phyloP scores from a whole-genome alignment of 2,797 vertebrate genomes.

The Sphaeramia orbicularis region DNA sequence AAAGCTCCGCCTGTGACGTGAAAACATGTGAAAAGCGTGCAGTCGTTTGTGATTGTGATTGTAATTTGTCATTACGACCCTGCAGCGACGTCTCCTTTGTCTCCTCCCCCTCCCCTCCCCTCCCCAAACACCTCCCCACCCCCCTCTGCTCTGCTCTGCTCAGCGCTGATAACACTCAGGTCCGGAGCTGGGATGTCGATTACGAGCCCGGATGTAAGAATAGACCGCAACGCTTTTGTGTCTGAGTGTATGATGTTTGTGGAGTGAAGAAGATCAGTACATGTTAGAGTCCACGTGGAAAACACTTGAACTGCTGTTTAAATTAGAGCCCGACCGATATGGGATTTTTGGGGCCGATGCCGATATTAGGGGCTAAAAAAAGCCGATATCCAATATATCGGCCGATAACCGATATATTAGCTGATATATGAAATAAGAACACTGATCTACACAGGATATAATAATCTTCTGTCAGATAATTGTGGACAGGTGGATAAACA shows the following conservation, averaged over 20 bases:
- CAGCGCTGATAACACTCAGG: conserved; percentile 45
- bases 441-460: no score
- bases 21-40: conserved; percentile 11
- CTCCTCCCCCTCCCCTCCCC: background rate
- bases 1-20: conserved; percentile 17
- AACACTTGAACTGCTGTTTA: no score
- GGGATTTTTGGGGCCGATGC: no score
- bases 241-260: conserved; percentile 33
- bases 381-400: no score
- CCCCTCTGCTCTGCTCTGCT: conserved; percentile 33
- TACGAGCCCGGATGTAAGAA: conserved; percentile 34
- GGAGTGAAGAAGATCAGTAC: no score
- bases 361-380: no score
- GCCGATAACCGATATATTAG: no score
- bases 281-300: no score
- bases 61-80: conserved; percentile 18
- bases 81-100: conserved; percentile 18
- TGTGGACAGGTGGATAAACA: no score
- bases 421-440: no score
- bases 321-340: no score
- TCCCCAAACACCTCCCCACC: background rate
- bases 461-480: no score
- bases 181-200: conserved; percentile 35
- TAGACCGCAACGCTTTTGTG: conserved; percentile 31
- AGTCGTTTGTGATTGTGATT: conserved; percentile 22